Base-by-base conservation (phyloP, 2,888 invertebrate genomes). In the Dolomedes plantarius region DNA sequence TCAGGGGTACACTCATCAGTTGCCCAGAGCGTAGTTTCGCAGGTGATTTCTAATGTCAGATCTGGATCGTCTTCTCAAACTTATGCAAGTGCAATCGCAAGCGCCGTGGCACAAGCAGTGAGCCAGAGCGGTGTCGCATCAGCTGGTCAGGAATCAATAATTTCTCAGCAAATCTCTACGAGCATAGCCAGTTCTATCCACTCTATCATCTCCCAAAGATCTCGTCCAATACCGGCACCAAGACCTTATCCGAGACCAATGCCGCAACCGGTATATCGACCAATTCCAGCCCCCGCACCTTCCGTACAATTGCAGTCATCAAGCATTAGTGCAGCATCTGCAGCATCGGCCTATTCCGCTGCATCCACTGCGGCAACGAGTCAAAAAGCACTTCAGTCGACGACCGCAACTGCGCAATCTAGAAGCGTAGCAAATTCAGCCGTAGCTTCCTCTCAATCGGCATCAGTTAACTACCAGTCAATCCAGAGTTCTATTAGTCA, bases 121-220 rank as follows among this genome's bases (percentile, higher is more conserved):
- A 36, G 41, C 13, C 36, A 68, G 16, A 69, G 50, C 0, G 29
- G 36, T 13, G 2, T 31, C 0, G 36, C 50, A 23, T 23, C 19
- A 0, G 68, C 65, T 41, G 75, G 75, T 64, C 46, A 65, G 41
- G 75, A 75, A 19, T n/a, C 27, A 29, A 29, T n/a, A 19, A 9
- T 65, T 13, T 36, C 75, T 16, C 39, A 41, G 11, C 19, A 16
- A 19, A 31, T 64, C 6, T 13, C 36, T n/a, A 65, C 65, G 0
- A 0, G 11, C 11, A 75, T 75, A 7, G 11, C 28, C 13, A 39
- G 13, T 28, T n/a, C 31, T 0, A 16, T 56, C 1, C 23, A 5
- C 11, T 1, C 23, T 5, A 1, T 23, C 19, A 23, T 19, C 2
- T 23, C 19, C 6, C 56, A 56, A 11, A 56, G 9, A 67, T 19